phyloP scores from a whole-genome alignment of 2,797 vertebrate species.

The Oceanodroma leucorhoa region DNA sequence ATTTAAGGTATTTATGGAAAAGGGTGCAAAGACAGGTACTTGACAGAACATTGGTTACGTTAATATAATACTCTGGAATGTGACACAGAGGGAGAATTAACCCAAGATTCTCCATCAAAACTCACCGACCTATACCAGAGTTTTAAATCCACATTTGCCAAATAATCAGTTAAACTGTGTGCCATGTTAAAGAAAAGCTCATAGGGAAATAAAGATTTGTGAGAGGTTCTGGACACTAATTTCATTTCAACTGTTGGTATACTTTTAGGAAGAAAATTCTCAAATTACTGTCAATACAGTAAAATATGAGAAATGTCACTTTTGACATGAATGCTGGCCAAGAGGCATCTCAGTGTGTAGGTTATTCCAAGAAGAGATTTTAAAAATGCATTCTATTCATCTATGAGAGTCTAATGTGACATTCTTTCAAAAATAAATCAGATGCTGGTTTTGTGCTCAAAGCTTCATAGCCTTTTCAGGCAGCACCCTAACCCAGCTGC shows the following conservation, averaged over 20 bases:
- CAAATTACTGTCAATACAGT: background rate
- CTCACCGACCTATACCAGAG: rapidly evolving
- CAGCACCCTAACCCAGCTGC: background rate
- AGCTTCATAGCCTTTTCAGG: background rate
- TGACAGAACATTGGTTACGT: background rate
- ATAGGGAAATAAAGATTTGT: background rate
- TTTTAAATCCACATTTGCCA: background rate
- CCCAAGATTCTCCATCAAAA: background rate
- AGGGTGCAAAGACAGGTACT: background rate
- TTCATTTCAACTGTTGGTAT: background rate
- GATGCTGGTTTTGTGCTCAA: background rate
- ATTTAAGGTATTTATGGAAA: background rate
- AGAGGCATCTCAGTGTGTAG: background rate
- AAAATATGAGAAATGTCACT: background rate
- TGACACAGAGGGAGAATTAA: background rate
- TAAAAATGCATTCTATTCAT: background rate
- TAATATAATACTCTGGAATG: background rate
- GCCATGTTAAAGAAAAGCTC: background rate
- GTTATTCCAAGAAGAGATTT: background rate
- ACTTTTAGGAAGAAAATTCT: background rate
- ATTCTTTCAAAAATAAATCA: background rate
- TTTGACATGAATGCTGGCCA: background rate
- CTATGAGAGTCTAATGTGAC: background rate
- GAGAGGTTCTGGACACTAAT: background rate
- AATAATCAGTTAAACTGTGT: background rate